These are phyloP conservation scores for Rhinopithecus roxellana DNA, from an alignment of 2,113 vertebrate genomes.

Conservation along the genomic window DNA sequence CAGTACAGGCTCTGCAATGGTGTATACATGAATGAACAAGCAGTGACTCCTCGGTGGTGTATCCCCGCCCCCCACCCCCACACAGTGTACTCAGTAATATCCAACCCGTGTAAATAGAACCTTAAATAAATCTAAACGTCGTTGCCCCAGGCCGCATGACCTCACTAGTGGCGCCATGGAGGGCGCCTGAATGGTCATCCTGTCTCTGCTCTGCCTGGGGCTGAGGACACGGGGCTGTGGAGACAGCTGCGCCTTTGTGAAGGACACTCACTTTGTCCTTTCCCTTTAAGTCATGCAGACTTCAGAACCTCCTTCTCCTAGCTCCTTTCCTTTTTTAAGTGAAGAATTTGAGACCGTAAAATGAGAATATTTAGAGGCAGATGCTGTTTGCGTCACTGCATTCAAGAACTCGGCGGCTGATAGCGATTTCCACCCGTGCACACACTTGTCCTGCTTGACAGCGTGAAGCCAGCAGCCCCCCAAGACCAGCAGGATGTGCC, in stretches of 20 bases:
- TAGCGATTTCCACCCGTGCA: fast-evolving
- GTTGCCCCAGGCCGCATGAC: neutral
- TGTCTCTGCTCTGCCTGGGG: neutral
- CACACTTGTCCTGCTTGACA: fast-evolving
- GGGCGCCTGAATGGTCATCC: neutral
- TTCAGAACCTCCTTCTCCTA: neutral
- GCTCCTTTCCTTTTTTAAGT: fast-evolving
- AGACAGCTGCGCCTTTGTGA: neutral
- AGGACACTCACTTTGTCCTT: no score
- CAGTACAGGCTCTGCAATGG: neutral
- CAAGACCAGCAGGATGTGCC: fast-evolving
- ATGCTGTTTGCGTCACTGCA: fast-evolving
- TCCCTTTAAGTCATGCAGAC: neutral
- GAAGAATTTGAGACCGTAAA: fast-evolving
- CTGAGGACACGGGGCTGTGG: neutral
- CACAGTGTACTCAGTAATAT: fast-evolving
- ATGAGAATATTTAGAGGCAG: neutral
- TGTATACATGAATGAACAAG: no score
- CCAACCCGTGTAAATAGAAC: neutral
- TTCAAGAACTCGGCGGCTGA: neutral
- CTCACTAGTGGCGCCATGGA: no score
- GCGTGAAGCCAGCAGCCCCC: fast-evolving
- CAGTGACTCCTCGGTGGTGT: fast-evolving
- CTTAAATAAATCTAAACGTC: fast-evolving
- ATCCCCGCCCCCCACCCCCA: neutral